A percentile compares a stretch with the other conserved stretches of the same genome.
These are phyloP conservation scores for Microtus ochrogaster DNA, from an alignment of 2,113 vertebrate genomes.

Conservation along the genomic window DNA sequence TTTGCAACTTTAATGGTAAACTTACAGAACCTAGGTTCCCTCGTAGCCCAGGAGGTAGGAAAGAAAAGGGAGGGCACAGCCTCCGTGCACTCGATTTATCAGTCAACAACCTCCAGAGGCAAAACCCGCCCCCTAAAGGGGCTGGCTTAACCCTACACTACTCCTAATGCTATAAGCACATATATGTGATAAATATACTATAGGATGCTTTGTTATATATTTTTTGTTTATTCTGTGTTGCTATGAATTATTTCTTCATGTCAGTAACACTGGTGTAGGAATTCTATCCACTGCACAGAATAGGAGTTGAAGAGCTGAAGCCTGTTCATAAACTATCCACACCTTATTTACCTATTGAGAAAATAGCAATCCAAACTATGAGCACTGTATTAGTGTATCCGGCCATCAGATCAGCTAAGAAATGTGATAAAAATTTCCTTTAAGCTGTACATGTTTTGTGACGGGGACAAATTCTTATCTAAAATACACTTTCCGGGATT, in stretches of 20 bases:
- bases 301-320: neutral
- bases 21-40: too few relatives aligned
- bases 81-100: too few relatives aligned
- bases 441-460: neutral
- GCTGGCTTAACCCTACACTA: too few relatives aligned
- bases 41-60: too few relatives aligned
- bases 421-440: neutral
- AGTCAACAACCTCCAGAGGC: too few relatives aligned
- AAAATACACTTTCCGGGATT: neutral
- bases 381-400: neutral
- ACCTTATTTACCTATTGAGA: constrained; percentile 33
- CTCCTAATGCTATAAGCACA: neutral
- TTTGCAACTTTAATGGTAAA: too few relatives aligned
- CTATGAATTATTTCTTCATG: neutral
- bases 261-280: neutral
- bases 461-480: neutral
- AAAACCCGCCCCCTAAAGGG: too few relatives aligned
- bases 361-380: neutral
- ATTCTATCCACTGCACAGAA: neutral
- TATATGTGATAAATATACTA: neutral
- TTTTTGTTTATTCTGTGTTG: neutral
- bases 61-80: too few relatives aligned
- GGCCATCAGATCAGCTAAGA: constrained; percentile 1
- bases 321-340: constrained; percentile 14
- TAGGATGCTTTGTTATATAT: neutral